Evolutionary conservation across 2,797 vertebrate genomes (phyloP), one percentile per base, ranked within the genome.

Genomic region (Mus caroli): DNA sequence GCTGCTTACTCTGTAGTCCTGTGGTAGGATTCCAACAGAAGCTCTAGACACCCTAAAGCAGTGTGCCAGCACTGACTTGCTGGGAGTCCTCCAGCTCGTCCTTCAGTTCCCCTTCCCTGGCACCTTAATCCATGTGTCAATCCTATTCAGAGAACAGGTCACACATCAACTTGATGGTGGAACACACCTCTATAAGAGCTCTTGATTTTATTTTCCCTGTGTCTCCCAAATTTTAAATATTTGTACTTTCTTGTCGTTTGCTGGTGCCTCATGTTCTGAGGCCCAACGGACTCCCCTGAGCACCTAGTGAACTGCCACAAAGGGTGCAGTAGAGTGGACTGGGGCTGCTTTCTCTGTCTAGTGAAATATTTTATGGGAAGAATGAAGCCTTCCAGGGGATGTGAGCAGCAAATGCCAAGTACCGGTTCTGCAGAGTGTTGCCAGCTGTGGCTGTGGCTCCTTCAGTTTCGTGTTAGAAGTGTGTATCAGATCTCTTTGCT

Each of bases 401-500:
- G 20, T 76, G 92, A 78, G 67, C 60, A 77, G n/a, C 89, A 97
- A 73, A 92, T 88, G 88, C n/a, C 86, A 80, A 93, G 52, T 6
- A 26, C 58, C 43, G 20, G 82, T 54, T 97, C 96, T 91, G 84
- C 82, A 60, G 96, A 75, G n/a, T 1, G 0, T 0, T 0, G 8
- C 62, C 52, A 85, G 82, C 96, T 94, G 46, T 83, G 43, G 26
- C 95, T 97, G 94, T 97, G 78, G 79, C 52, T 76, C 94, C 97
- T 97, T 96, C 24, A 83, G 1, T 76, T 88, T 79, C 95, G 3
- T 94, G 60, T 10, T 79, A 79, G 93, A 94, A 64, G 43, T 40
- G 4, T 54, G 12, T 22, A 4, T 40, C 60, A 0, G 1, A 79
- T 86, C 82, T 28, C 78, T 90, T 90, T 79, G 31, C 92, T 92